A percentile compares a stretch with the other conserved stretches of the same genome.
These are phyloP conservation scores for Styela clava DNA, from an alignment of 23 tunicate genomes.

Conservation along the genomic window DNA sequence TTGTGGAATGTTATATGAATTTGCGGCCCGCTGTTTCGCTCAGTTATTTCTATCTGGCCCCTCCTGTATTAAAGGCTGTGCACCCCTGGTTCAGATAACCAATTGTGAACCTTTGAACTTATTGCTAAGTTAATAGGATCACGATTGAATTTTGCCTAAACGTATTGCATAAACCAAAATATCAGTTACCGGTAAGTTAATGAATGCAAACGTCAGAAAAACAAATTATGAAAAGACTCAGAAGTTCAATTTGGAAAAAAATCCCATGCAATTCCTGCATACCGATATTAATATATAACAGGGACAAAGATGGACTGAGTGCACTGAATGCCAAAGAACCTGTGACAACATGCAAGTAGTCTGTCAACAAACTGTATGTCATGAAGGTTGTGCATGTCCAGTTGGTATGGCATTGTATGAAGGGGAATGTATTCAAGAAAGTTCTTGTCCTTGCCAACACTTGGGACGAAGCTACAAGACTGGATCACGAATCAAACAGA, in stretches of 20 bases:
- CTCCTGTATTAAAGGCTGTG: too few species aligned
- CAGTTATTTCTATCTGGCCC: too few species aligned
- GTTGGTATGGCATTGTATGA: conserved; percentile 50
- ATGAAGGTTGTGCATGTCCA: conserved; percentile 90
- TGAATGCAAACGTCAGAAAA: not conserved
- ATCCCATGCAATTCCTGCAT: not conserved
- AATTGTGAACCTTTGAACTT: too few species aligned
- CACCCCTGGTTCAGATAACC: too few species aligned
- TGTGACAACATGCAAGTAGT: conserved; percentile 77
- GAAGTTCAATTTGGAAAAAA: not conserved
- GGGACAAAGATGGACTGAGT: conserved; percentile 77
- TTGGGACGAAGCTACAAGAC: conserved; percentile 69
- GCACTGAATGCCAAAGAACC: conserved; percentile 88
- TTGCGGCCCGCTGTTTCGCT: too few species aligned
- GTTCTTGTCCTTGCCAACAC: conserved; percentile 70
- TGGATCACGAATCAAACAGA: conserved; percentile 71
- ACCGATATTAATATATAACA: too few species aligned
- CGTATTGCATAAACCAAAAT: too few species aligned
- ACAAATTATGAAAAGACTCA: not conserved
- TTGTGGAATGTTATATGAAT: too few species aligned
- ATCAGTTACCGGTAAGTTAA: too few species aligned
- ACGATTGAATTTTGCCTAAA: too few species aligned
- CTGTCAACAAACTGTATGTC: conserved; percentile 62
- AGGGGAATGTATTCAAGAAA: conserved; percentile 51
- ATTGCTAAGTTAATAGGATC: too few species aligned